A percentile compares a stretch with the other conserved stretches of the same genome.
Evolutionary conservation across 2,797 vertebrate species (phyloP).

Genomic region (Onychomys torridus): DNA sequence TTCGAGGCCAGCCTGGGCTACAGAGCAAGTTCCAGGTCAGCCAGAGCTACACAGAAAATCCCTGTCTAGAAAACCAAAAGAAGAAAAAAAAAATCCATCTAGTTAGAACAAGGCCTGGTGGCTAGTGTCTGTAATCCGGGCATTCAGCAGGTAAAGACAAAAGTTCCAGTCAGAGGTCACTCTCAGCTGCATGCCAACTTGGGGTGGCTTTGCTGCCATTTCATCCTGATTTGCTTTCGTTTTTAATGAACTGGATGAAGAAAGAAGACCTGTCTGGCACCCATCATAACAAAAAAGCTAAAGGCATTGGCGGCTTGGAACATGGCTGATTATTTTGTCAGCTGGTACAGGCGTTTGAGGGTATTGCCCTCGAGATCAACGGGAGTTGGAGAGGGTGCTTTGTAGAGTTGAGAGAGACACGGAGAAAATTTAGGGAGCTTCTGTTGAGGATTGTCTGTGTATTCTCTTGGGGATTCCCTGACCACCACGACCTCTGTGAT

Average conservation of each 20-base stretch:
- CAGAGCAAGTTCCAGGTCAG: not conserved
- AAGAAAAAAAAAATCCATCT: not conserved
- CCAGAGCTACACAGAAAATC: not conserved
- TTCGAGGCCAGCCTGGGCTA: not conserved
- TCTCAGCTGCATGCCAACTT: not conserved
- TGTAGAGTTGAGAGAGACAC: conserved; percentile 73
- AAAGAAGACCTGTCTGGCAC: not conserved
- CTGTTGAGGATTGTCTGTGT: conserved; percentile 66
- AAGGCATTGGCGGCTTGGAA: too few relatives aligned
- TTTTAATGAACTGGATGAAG: not conserved
- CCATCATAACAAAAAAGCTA: not conserved
- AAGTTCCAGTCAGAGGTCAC: not conserved
- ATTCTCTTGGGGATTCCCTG: conserved; percentile 61
- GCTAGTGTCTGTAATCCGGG: not conserved
- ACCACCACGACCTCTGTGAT: conserved; percentile 70
- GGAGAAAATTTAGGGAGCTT: conserved; percentile 77
- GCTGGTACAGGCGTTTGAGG: not conserved
- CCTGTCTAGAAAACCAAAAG: not conserved
- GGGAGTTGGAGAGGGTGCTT: conserved; percentile 59
- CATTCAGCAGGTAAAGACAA: not conserved
- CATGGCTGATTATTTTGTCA: not conserved
- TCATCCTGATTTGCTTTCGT: not conserved
- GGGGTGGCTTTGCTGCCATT: not conserved
- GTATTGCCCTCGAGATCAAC: not conserved
- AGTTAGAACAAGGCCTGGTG: not conserved